Conservation (phyloP, 37 sponge, comb jelly and placozoan species). For the Spongilla lacustris region DNA sequence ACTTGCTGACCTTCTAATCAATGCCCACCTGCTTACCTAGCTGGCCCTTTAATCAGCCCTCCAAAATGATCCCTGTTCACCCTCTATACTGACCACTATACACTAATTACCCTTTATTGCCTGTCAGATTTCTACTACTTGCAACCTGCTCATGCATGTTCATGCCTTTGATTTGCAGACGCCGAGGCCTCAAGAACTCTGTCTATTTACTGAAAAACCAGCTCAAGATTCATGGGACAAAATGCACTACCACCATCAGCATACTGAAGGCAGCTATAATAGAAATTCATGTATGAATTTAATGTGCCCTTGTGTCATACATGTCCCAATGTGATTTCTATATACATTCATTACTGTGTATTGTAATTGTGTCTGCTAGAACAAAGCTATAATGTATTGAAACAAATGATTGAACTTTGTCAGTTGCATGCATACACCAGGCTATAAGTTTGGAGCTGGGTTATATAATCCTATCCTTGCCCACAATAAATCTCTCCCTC, state of each 20-base stretch:
- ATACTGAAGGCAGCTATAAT: conserved; percentile 40
- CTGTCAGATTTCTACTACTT: no score
- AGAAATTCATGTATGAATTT: conserved; percentile 42
- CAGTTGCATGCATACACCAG: no score
- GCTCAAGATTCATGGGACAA: conserved; percentile 35
- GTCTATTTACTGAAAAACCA: conserved; percentile 41
- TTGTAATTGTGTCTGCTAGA: no score
- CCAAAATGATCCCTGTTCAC: no score
- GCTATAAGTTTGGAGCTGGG: no score
- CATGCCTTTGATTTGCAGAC: conserved; percentile 19
- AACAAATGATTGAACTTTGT: no score
- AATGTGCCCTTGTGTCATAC: background rate
- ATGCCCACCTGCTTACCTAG: background rate
- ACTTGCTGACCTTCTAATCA: background rate
- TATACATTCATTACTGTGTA: no score
- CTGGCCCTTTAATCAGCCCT: background rate
- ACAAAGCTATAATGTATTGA: no score
- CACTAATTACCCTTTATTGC: no score
- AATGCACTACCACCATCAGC: conserved; percentile 31
- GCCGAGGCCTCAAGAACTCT: conserved; percentile 39
- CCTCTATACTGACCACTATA: no score
- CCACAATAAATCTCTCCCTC: no score
- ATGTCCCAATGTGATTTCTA: background rate
- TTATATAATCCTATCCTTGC: no score
- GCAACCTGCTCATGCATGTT: background rate